Conservation (phyloP, 1,140 invertebrate genomes). For the Panulirus ornatus region DNA sequence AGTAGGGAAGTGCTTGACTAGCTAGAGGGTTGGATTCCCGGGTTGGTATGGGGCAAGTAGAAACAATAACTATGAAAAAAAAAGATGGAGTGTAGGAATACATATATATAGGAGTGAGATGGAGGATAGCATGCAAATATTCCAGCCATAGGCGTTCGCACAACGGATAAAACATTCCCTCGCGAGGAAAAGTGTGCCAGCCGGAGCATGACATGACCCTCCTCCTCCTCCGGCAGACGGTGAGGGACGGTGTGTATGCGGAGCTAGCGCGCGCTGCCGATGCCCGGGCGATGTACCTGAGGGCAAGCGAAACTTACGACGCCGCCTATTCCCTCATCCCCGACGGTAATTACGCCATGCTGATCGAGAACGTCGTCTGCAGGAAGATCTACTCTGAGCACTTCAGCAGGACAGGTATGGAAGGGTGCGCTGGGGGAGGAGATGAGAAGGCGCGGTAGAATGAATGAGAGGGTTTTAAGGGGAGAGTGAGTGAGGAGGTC, state of each 20-base stretch:
- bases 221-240: constrained; percentile 16
- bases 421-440: neutral
- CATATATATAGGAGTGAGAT: too few species aligned
- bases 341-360: constrained; percentile 46
- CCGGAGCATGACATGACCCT: too few species aligned
- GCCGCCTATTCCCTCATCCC: constrained; percentile 49
- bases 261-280: constrained; percentile 24
- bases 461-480: neutral
- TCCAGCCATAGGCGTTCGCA: too few species aligned
- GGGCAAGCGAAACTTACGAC: constrained; percentile 48
- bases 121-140: too few species aligned
- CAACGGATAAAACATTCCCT: too few species aligned
- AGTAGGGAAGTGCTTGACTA: too few species aligned
- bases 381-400: constrained; percentile 58
- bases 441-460: neutral
- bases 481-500: neutral
- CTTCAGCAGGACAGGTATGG: constrained; percentile 52
- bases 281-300: constrained; percentile 22
- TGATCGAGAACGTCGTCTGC: constrained; percentile 60
- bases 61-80: too few species aligned
- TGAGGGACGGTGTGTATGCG: constrained; percentile 25
- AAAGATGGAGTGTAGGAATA: too few species aligned
- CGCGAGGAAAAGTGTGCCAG: too few species aligned
- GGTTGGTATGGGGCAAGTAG: too few species aligned
- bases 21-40: too few species aligned